Base-by-base conservation (phyloP, 1,140 invertebrate genomes). In the Drosophila asahinai region DNA sequence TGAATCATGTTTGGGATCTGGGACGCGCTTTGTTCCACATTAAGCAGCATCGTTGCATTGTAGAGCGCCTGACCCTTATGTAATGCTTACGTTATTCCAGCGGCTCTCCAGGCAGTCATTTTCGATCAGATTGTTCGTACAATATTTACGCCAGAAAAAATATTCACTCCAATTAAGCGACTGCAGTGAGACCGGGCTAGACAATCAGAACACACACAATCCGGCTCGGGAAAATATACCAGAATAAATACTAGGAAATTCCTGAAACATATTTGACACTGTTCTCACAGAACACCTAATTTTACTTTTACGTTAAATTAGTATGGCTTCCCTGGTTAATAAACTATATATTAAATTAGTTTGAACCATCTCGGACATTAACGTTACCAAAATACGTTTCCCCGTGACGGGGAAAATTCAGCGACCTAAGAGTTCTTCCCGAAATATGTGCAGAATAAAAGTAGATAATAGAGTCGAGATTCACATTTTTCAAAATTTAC, bases 61-160 rank as follows among this genome's bases (percentile, higher is more conserved):
- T n/a, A 12, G 15, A 15, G 15, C 36, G 43, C 3, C 25, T 19
- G 38, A 3, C 30, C 27, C 47, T 33, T 57, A 47, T 57, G 65
- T 38, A 65, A 74, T 70, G 92, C 94, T 94, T 94, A 95, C 95
- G 95, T 95, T 75, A 95, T 91, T 91, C 95, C 95, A 75, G 95
- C 95, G 89, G 94, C 93, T 93, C 95, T 95, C 95, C 95, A 95
- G 67, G 83, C 83, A 81, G 94, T 93, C 95, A 95, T 95, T 94
- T 94, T 93, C 94, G 80, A 59, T 73, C 11, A 25, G 52, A 45
- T 73, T 72, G 30, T 66, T 66, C 58, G 63, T 62, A 63, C 42
- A 63, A 66, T 63, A 63, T 66, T 66, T 62, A 66, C 58, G 63
- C 58, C 63, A 45, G 19, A 45, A 45, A 66, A 62, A 57, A 57